Conservation (phyloP, 2,888 invertebrate genomes). For the Priocnemis perturbator region DNA sequence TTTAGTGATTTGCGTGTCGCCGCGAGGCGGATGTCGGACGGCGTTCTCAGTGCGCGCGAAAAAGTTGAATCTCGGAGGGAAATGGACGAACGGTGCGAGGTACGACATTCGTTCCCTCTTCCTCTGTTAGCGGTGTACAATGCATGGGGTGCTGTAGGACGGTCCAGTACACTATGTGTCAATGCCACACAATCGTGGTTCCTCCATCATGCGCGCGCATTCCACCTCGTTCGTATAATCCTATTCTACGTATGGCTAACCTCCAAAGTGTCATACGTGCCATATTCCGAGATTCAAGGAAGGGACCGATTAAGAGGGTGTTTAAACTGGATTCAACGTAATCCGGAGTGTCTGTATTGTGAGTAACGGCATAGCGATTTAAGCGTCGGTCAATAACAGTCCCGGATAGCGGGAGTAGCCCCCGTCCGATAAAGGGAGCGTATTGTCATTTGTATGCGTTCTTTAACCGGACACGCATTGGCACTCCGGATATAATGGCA, state of each 20-base stretch:
- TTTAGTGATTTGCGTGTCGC: too few relatives aligned
- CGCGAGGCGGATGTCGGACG: too few relatives aligned
- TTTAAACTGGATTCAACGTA: neutral
- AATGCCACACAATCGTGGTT: slow-evolving; percentile 5
- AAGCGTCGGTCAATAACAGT: neutral
- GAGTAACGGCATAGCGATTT: slow-evolving; percentile 6
- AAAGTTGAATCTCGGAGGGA: too few relatives aligned
- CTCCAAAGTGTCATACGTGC: slow-evolving; percentile 11
- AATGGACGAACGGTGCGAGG: too few relatives aligned
- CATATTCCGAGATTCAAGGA: slow-evolving; percentile 1
- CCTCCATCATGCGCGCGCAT: slow-evolving; percentile 9
- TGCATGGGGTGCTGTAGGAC: too few relatives aligned
- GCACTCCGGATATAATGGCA: too few relatives aligned
- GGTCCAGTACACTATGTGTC: neutral
- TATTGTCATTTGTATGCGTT: slow-evolving; percentile 6
- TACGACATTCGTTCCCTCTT: too few relatives aligned
- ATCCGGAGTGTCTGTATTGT: neutral
- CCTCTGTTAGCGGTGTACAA: too few relatives aligned
- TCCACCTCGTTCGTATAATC: slow-evolving; percentile 9
- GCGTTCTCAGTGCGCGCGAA: too few relatives aligned
- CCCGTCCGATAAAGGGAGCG: neutral
- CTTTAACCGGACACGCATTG: slow-evolving; percentile 6
- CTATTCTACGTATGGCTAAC: slow-evolving; percentile 11
- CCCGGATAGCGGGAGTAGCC: neutral
- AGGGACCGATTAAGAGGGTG: neutral